phyloP scores from a whole-genome alignment of 2,113 vertebrate species.

The Cathartes aura region DNA sequence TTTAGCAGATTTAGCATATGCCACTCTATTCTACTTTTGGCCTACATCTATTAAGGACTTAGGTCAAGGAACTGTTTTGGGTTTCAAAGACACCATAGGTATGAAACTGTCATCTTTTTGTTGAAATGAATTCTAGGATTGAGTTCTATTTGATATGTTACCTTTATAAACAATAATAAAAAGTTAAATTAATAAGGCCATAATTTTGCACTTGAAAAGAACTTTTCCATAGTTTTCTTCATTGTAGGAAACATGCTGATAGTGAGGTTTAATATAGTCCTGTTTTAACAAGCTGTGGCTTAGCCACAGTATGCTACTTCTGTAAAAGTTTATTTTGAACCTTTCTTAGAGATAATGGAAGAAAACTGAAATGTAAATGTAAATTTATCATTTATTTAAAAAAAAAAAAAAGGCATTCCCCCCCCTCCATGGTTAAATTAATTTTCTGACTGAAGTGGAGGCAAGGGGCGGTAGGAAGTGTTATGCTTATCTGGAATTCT shows the following conservation, averaged over 20 bases:
- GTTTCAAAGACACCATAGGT: constrained; percentile 60
- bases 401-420: not conserved
- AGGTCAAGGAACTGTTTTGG: not conserved
- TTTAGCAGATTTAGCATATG: constrained; percentile 86
- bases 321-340: not conserved
- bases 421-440: accelerated
- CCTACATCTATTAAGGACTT: constrained; percentile 53
- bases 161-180: not conserved
- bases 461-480: accelerated
- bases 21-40: constrained; percentile 80
- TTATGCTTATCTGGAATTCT: not conserved
- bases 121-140: not conserved
- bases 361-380: not conserved
- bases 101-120: not conserved
- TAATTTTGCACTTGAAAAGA: not conserved
- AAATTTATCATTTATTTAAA: not conserved
- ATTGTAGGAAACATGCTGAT: not conserved
- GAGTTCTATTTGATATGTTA: not conserved
- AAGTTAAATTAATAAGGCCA: not conserved
- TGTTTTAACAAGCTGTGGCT: not conserved
- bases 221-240: not conserved
- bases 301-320: not conserved
- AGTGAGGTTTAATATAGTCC: not conserved
- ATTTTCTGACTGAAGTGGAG: not conserved
- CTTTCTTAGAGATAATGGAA: not conserved